These are phyloP conservation scores for Diaphora mendica DNA, from an alignment of 2,888 invertebrate species.

Conservation along the genomic window DNA sequence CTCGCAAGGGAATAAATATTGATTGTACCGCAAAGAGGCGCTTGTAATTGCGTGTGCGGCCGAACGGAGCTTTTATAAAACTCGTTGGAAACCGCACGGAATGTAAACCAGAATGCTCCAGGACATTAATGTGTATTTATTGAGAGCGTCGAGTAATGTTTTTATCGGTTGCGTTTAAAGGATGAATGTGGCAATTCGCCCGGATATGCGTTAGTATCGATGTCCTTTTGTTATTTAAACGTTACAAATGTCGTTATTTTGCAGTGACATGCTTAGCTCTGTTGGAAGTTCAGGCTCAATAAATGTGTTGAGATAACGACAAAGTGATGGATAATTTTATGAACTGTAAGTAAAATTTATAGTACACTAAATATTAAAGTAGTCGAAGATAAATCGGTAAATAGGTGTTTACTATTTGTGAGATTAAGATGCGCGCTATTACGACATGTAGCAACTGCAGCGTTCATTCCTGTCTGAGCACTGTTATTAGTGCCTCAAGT, in stretches of 20 bases:
- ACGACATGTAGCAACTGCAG: conserved; percentile 61
- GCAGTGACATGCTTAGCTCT: conserved; percentile 45
- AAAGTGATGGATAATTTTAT: conserved; percentile 43
- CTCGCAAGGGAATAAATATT: conserved; percentile 78
- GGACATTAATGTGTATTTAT: conserved; percentile 86
- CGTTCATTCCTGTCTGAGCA: conserved; percentile 43
- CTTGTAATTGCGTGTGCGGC: conserved; percentile 84
- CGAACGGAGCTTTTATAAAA: conserved; percentile 84
- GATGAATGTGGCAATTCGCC: conserved; percentile 69
- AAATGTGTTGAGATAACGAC: conserved; percentile 39
- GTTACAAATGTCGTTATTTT: conserved; percentile 50
- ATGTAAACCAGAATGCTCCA: conserved; percentile 84
- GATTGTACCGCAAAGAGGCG: conserved; percentile 81
- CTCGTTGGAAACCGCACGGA: conserved; percentile 85
- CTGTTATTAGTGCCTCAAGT: conserved; percentile 65
- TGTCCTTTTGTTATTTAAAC: conserved; percentile 58
- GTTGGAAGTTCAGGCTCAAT: conserved; percentile 39
- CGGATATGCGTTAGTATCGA: conserved; percentile 64
- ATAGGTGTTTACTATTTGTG: conserved; percentile 55
- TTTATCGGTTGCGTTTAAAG: conserved; percentile 79
- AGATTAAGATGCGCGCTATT: conserved; percentile 70
- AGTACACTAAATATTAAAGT: conserved; percentile 30
- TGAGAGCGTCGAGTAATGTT: conserved; percentile 84
- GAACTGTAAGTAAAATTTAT: conserved; percentile 18
- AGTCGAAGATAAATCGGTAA: conserved; percentile 53